These are phyloP conservation scores for Stegophylla sp. DNA, from an alignment of 2,888 invertebrate species.

Conservation along the genomic window DNA sequence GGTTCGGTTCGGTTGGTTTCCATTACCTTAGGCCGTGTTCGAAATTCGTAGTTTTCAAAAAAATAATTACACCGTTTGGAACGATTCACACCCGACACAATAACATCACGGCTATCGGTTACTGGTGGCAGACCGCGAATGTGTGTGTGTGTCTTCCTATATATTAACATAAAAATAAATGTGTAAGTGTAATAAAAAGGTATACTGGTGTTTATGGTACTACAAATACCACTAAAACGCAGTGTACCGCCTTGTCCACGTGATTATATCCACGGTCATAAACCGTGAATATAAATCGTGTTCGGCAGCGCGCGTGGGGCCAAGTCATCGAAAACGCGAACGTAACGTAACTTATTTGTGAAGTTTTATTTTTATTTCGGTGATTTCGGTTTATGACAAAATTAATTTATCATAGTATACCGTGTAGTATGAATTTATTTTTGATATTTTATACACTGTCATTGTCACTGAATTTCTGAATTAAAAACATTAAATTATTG, in stretches of 20 bases:
- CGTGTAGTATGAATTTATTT: no score
- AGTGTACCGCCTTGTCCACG: not conserved
- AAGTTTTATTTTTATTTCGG: no score
- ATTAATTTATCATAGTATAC: no score
- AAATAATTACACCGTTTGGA: conserved; percentile 6
- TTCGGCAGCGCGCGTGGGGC: not conserved
- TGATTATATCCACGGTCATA: conserved; percentile 5
- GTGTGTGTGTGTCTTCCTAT: not conserved
- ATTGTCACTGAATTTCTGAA: no score
- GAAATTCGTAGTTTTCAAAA: conserved; percentile 11
- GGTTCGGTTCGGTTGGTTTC: conserved; percentile 18
- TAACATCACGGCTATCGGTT: not conserved
- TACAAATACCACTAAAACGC: not conserved
- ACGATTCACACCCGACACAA: not conserved
- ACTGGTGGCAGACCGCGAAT: not conserved
- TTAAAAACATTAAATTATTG: no score
- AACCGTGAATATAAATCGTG: conserved; percentile 23
- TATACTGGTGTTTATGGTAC: not conserved
- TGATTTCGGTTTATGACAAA: no score
- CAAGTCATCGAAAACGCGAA: no score
- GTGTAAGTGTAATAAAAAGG: no score
- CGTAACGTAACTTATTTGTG: no score
- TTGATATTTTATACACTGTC: no score
- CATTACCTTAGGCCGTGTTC: not conserved
- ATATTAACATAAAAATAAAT: no score